Evolutionary conservation across 2,888 invertebrate species (phyloP).

Genomic region (Xiphydria camelus): DNA sequence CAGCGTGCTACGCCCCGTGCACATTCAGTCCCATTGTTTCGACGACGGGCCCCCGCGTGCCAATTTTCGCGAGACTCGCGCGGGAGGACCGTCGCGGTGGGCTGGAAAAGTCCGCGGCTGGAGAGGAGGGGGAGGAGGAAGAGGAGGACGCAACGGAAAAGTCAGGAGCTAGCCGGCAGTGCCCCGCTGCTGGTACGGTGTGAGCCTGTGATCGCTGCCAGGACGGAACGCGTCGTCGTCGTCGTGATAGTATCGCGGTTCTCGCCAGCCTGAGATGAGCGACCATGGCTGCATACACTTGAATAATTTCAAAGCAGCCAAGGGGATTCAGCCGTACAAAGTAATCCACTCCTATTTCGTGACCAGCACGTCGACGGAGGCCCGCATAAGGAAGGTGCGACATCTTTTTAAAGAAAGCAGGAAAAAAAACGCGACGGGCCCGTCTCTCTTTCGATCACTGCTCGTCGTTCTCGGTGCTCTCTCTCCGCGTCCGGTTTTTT

Average conservation of each 20-base stretch:
- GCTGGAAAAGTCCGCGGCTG: not conserved
- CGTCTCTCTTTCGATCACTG: constrained; percentile 19
- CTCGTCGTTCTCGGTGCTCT: constrained; percentile 12
- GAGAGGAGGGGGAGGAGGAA: constrained; percentile 20
- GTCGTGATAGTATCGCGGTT: no score
- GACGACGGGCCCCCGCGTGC: constrained; percentile 21
- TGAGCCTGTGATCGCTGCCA: not conserved
- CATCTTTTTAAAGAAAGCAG: constrained; percentile 24
- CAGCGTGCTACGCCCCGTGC: constrained; percentile 47
- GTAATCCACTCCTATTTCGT: constrained; percentile 87
- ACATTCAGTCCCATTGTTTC: constrained; percentile 18
- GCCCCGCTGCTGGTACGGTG: not conserved
- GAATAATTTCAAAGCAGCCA: constrained; percentile 76
- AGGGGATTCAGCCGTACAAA: constrained; percentile 74
- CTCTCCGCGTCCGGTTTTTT: no score
- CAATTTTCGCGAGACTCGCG: constrained; percentile 34
- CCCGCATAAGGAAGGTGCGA: constrained; percentile 79
- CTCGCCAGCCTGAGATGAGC: constrained; percentile 61
- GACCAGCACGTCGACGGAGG: constrained; percentile 77
- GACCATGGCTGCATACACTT: constrained; percentile 79
- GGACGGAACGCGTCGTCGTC: constrained; percentile 15
- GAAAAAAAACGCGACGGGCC: no score
- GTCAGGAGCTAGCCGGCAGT: constrained; percentile 50
- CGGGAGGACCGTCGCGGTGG: constrained; percentile 35
- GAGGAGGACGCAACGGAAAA: constrained; percentile 49